Percentiles rank a stretch among this genome's conserved stretches.
These are phyloP conservation scores for Megaceryle torquata DNA, from an alignment of 2,113 vertebrate species.

Conservation along the genomic window DNA sequence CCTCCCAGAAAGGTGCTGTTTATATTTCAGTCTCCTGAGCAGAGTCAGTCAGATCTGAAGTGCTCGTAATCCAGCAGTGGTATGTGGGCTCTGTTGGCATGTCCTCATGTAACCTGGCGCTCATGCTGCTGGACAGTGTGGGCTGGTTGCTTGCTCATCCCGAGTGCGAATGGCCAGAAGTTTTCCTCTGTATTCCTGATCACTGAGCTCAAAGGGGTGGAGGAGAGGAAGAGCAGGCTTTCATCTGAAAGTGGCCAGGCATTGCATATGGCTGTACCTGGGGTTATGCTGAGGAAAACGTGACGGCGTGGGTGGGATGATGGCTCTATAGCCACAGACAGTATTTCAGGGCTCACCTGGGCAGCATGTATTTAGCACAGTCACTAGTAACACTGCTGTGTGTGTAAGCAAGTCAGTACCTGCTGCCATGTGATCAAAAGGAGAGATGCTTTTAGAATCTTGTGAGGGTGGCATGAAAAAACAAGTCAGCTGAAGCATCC, in stretches of 20 bases:
- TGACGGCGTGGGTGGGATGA: neutral
- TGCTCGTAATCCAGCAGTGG: neutral
- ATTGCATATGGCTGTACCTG: neutral
- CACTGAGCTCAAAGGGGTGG: conserved; percentile 15
- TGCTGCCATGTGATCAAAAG: conserved; percentile 36
- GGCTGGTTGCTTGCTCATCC: conserved; percentile 31
- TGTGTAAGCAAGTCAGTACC: conserved; percentile 18
- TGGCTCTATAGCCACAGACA: neutral
- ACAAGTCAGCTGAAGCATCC: conserved; percentile 12
- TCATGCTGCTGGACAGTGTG: neutral
- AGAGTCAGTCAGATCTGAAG: neutral
- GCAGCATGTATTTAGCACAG: neutral
- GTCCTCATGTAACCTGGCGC: conserved; percentile 12
- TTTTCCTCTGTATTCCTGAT: conserved; percentile 3
- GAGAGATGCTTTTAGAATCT: conserved; percentile 36
- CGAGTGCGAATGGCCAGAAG: rapidly evolving
- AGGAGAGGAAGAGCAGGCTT: neutral
- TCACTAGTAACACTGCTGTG: neutral
- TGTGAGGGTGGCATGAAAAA: neutral
- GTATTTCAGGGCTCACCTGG: neutral
- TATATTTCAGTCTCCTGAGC: conserved; percentile 36
- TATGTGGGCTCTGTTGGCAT: neutral
- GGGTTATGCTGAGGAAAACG: neutral
- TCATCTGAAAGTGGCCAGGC: neutral
- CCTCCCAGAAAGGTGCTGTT: conserved; percentile 43